Evolutionary conservation across 2,113 vertebrate genomes (phyloP).

Genomic region (Petrocephalus zakoni): DNA sequence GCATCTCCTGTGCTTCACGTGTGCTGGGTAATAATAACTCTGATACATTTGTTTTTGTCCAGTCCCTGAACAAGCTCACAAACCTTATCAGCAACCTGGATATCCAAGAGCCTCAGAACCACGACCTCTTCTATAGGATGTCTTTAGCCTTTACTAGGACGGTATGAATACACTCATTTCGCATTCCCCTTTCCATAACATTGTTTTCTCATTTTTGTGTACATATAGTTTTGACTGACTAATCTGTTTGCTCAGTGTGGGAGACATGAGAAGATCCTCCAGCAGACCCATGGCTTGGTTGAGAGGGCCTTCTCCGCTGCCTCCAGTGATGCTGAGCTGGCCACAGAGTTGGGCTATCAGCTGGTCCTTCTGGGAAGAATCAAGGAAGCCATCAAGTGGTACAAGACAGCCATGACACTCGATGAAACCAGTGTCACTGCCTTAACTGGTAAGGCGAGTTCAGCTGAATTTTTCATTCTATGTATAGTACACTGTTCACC

Average conservation of each 20-base stretch:
- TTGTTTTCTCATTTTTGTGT: not conserved
- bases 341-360: conserved; percentile 88
- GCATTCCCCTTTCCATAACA: not conserved
- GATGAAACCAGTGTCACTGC: conserved; percentile 82
- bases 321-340: conserved; percentile 72
- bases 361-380: conserved; percentile 78
- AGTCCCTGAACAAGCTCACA: conserved; percentile 75
- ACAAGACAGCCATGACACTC: conserved; percentile 79
- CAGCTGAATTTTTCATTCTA: no score
- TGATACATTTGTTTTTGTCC: conserved; percentile 30
- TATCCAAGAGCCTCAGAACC: conserved; percentile 75
- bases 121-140: conserved; percentile 76
- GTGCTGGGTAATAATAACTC: not conserved
- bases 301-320: conserved; percentile 72
- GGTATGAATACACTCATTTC: conserved; percentile 59
- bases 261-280: conserved; percentile 76
- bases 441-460: conserved; percentile 65
- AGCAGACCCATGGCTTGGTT: conserved; percentile 74
- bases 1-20: not conserved
- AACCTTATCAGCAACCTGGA: conserved; percentile 73
- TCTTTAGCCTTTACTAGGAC: conserved; percentile 84
- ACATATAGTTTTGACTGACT: not conserved
- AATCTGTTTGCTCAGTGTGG: conserved; percentile 71
- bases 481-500: not conserved
- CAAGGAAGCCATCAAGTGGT: conserved; percentile 84